Base-by-base conservation (phyloP, 2,797 vertebrate species). In the Chelon labrosus region DNA sequence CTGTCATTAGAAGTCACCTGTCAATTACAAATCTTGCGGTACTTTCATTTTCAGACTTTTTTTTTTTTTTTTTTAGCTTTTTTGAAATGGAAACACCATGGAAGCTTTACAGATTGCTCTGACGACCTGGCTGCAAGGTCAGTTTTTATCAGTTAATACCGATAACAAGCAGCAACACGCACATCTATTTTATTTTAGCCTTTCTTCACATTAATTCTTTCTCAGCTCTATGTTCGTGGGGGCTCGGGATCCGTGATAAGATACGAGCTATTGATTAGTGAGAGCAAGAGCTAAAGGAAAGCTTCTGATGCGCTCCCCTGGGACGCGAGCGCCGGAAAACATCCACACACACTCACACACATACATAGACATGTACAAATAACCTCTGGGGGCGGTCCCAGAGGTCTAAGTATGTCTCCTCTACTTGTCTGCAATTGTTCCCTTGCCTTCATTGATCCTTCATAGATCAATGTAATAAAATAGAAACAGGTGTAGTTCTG, bases 401-500 rank as follows among this genome's bases (percentile, higher is more conserved):
- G 31, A 73, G 72, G 73, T 73, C 70, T 60, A 50, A 57, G 67
- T 38, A 57, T 19, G 78, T 85, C 78, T 88, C 75, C 63, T 82
- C 73, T 37, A 31, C 65, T 67, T 72, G 79, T 85, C 77, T 84
- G 72, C 63, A 65, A 79, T 75, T 82, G 77, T 80, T 89, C 77
- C 82, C 76, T 42, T 1, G 75, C 70, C 65, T 81, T 50, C 74
- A 90, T 85, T 63, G 90, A 92, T 91, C 65, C 14, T n/a, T 64
- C 58, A 50, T 44, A 70, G 82, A 90, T 88, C 83, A 73, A 80
- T 86, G 67, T 74, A 80, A 85, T 89, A 82, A 86, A 85, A 87
- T 12, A 59, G 77, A 75, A 90, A 88, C 85, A 88, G 84, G 81
- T 91, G 89, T 85, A 85, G 55, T 62, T 84, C 85, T 77, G 50